Conservation (phyloP, 2,113 vertebrate species). For the Cairina moschata region DNA sequence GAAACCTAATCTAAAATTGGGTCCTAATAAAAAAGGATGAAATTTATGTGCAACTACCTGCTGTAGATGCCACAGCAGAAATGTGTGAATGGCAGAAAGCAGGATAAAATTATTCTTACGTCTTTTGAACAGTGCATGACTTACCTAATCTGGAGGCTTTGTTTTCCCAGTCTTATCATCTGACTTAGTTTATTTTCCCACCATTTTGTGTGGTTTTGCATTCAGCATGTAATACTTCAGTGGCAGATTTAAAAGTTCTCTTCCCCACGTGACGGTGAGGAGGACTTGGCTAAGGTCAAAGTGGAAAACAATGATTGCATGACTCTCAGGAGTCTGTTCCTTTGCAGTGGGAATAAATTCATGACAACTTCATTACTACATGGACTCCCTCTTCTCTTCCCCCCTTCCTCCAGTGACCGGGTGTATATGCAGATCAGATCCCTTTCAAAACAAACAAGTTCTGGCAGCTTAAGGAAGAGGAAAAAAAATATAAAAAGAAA, state of each 20-base stretch:
- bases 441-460: not conserved
- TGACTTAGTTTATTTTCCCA: constrained; percentile 41
- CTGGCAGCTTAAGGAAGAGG: not conserved
- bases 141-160: not conserved
- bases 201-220: not conserved
- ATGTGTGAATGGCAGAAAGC: not conserved
- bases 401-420: not conserved
- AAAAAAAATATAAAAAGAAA: not conserved
- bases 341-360: not conserved
- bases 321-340: not conserved
- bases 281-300: not conserved
- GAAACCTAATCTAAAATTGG: not conserved
- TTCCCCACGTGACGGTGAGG: not conserved
- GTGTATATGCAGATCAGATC: not conserved
- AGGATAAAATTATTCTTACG: not conserved
- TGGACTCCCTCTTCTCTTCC: not conserved
- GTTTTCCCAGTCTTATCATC: constrained; percentile 22
- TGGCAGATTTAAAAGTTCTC: not conserved
- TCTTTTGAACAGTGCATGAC: not conserved
- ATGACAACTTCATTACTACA: not conserved
- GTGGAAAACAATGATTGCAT: not conserved
- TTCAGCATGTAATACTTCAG: not conserved
- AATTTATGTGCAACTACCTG: not conserved
- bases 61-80: not conserved
- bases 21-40: not conserved